A percentile compares a stretch with the other conserved stretches of the same genome.
Conservation (phyloP, 1,140 invertebrate species). For the Zaprionus lachaisei region DNA sequence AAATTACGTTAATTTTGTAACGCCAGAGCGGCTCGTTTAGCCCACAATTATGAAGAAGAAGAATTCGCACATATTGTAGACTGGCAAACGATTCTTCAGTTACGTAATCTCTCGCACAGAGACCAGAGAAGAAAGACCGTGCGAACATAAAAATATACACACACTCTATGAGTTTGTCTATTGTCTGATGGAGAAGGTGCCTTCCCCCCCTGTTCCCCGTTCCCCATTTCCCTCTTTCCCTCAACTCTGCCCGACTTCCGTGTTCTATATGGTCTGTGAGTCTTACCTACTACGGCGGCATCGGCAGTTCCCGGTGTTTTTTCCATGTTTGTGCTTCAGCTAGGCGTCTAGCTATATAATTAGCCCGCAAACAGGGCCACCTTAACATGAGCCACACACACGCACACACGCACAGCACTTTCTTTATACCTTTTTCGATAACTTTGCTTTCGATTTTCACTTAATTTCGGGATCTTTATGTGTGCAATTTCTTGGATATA, state of each 20-base stretch:
- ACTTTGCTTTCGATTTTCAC: conserved; percentile 15
- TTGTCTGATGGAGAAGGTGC: conserved; percentile 53
- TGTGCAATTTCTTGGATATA: conserved; percentile 30
- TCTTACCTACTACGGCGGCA: conserved; percentile 57
- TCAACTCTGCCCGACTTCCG: conserved; percentile 14
- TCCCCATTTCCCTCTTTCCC: background rate
- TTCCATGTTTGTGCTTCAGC: conserved; percentile 75
- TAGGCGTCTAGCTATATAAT: conserved; percentile 73
- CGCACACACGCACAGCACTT: conserved; percentile 55
- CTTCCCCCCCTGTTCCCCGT: background rate
- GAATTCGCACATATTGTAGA: conserved; percentile 29
- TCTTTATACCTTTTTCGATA: conserved; percentile 34
- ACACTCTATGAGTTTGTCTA: conserved; percentile 49
- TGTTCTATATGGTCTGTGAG: conserved; percentile 6
- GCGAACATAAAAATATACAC: conserved; percentile 70
- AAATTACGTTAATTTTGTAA: background rate
- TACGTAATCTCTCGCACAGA: conserved; percentile 69
- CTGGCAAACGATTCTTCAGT: conserved; percentile 37
- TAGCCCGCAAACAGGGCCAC: conserved; percentile 71
- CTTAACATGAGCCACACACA: conserved; percentile 54
- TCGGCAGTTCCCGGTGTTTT: conserved; percentile 51
- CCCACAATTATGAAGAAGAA: conserved; percentile 58
- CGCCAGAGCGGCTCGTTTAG: conserved; percentile 19
- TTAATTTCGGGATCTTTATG: conserved; percentile 6
- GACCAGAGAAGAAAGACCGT: conserved; percentile 32